Percentiles rank a stretch among this genome's conserved stretches.
These are phyloP conservation scores for Acleris laterana DNA, from an alignment of 2,888 invertebrate species.

Conservation along the genomic window DNA sequence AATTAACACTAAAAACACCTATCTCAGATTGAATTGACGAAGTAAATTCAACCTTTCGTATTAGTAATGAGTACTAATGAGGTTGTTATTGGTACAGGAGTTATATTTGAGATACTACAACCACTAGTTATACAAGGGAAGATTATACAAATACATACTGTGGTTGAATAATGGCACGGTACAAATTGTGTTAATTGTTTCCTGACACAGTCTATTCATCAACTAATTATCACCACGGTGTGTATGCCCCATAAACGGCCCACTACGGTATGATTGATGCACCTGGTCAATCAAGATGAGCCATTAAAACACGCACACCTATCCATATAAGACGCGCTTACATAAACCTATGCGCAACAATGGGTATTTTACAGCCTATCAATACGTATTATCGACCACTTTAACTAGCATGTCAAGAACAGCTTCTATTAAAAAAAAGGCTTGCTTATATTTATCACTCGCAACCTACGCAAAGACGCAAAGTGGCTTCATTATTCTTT, in stretches of 20 bases:
- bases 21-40: too few relatives aligned
- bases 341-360: conserved; percentile 2
- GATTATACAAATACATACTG: too few relatives aligned
- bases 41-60: too few relatives aligned
- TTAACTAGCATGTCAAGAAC: conserved; percentile 11
- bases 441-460: background rate
- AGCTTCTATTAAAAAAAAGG: background rate
- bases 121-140: too few relatives aligned
- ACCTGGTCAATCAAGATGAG: background rate
- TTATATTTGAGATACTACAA: too few relatives aligned
- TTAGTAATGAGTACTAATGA: too few relatives aligned
- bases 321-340: conserved; percentile 1
- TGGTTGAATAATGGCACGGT: too few relatives aligned
- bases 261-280: conserved; percentile 1
- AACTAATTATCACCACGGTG: background rate
- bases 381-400: conserved; percentile 3
- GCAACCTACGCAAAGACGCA: background rate
- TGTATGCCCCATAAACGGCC: background rate
- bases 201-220: background rate
- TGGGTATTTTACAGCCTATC: background rate
- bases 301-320: background rate
- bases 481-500: background rate
- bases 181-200: background rate
- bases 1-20: too few relatives aligned
- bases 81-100: too few relatives aligned